Evolutionary conservation across 2,113 vertebrate genomes (phyloP).

Genomic region (Vimba vimba): DNA sequence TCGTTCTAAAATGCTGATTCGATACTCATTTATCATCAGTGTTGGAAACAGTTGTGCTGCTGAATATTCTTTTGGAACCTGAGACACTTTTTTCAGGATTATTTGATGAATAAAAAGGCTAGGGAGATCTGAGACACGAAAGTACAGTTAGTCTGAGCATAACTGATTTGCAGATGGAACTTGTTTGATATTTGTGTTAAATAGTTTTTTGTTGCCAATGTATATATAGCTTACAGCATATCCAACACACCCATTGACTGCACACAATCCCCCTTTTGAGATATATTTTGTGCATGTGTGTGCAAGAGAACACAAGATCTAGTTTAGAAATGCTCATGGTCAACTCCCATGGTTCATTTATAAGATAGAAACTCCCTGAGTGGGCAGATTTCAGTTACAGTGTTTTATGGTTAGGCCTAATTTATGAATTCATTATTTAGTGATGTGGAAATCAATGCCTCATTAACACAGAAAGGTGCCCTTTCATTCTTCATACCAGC

Average conservation of each 20-base stretch:
- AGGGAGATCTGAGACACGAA: too few species aligned
- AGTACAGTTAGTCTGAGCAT: too few species aligned
- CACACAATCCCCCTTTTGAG: neutral
- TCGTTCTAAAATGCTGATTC: too few species aligned
- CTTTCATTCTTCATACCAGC: constrained; percentile 46
- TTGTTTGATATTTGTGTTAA: neutral
- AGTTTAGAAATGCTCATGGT: neutral
- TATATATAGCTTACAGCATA: too few species aligned
- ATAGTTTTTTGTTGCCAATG: neutral
- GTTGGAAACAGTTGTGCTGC: too few species aligned
- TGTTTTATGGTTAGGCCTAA: constrained; percentile 11
- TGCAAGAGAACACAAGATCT: neutral
- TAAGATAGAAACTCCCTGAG: constrained; percentile 15
- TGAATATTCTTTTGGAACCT: too few species aligned
- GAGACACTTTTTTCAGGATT: too few species aligned
- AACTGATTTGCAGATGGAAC: neutral
- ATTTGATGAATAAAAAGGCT: too few species aligned
- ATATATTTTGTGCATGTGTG: neutral
- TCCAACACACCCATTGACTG: neutral
- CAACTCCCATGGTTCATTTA: neutral
- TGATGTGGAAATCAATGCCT: constrained; percentile 70
- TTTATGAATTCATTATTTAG: constrained; percentile 71
- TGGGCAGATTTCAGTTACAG: constrained; percentile 42
- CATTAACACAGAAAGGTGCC: constrained; percentile 65
- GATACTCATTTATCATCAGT: too few species aligned